phyloP scores from a whole-genome alignment of 2,113 vertebrate genomes.

The Notarius lentiginosus region DNA sequence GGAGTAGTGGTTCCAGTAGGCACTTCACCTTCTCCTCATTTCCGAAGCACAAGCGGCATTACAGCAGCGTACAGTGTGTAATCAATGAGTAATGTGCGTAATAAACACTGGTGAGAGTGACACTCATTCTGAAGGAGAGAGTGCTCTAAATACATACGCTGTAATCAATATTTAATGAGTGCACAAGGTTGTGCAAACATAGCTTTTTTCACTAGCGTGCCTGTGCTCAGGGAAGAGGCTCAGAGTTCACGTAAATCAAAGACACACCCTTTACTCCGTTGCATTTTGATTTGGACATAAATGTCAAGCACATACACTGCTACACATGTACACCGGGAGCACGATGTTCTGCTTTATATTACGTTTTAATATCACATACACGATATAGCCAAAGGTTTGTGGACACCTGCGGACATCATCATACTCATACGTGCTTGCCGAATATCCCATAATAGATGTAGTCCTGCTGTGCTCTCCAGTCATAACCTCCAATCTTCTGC shows the following conservation, averaged over 20 bases:
- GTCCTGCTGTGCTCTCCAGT: background rate
- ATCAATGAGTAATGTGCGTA: slow-evolving; percentile 20
- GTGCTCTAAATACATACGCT: slow-evolving; percentile 1
- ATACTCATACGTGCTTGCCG: background rate
- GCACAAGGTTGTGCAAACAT: background rate
- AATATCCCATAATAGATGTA: background rate
- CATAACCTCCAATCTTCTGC: background rate
- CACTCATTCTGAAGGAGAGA: slow-evolving; percentile 13
- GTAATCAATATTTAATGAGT: slow-evolving; percentile 38
- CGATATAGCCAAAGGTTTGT: background rate
- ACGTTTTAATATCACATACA: background rate
- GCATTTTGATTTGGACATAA: background rate
- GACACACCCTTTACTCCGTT: background rate
- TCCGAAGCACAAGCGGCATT: background rate
- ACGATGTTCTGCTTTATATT: background rate
- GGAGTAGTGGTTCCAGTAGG: background rate
- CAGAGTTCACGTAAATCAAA: background rate
- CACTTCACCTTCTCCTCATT: slow-evolving; percentile 23
- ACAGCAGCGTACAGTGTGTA: background rate
- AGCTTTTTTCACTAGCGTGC: background rate
- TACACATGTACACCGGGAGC: background rate
- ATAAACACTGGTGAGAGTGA: slow-evolving; percentile 29
- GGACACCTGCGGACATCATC: background rate
- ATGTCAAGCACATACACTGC: background rate
- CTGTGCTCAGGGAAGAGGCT: background rate